Conservation (phyloP, 1,140 invertebrate species). For the Nasonia longicornis region DNA sequence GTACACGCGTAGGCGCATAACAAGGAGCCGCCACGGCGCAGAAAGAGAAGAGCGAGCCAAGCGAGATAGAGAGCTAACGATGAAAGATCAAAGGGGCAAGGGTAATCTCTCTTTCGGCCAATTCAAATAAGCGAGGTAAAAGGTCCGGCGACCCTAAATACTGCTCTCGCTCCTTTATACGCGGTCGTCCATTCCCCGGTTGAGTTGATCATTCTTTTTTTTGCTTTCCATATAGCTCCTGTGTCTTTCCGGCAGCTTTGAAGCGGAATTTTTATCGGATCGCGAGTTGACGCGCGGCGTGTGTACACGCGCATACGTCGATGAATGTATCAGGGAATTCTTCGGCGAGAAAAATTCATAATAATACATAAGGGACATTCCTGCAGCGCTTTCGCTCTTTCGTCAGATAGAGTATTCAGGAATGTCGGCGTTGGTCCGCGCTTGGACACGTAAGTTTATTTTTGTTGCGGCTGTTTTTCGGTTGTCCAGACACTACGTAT, state of each 20-base stretch:
- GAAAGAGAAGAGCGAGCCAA: constrained; percentile 1
- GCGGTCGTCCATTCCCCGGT: constrained; percentile 47
- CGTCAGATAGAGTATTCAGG: constrained; percentile 11
- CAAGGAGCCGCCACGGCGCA: background rate
- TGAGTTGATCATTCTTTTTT: constrained; percentile 20
- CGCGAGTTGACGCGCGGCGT: background rate
- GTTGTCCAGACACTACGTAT: background rate
- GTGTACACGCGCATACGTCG: background rate
- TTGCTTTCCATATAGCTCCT: background rate
- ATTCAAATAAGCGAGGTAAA: constrained; percentile 67
- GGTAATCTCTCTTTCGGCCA: constrained; percentile 64
- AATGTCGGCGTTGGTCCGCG: background rate
- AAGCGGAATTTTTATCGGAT: constrained; percentile 22
- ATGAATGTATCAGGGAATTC: constrained; percentile 7
- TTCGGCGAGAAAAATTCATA: constrained; percentile 10
- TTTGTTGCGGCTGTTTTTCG: background rate
- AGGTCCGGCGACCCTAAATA: constrained; percentile 65
- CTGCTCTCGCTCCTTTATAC: constrained; percentile 43
- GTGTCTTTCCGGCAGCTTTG: constrained; percentile 8
- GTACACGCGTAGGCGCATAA: background rate
- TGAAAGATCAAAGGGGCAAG: constrained; percentile 66
- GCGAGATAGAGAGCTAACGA: constrained; percentile 46
- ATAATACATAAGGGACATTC: constrained; percentile 24
- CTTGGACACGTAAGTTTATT: background rate
- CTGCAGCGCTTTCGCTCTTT: background rate